phyloP scores from a whole-genome alignment of 1,140 invertebrate genomes.

The Tetramorium simillimum region DNA sequence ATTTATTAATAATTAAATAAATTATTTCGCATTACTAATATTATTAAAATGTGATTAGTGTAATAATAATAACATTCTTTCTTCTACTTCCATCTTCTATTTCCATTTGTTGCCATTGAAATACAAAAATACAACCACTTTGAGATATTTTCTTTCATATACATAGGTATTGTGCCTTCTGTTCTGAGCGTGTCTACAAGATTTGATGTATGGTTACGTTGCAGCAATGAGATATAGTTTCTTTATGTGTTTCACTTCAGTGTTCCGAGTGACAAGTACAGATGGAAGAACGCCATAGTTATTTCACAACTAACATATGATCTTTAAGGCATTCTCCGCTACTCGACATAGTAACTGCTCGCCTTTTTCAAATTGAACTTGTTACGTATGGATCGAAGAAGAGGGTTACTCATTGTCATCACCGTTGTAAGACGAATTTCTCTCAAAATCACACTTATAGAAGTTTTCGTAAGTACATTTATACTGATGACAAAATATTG shows the following conservation, averaged over 20 bases:
- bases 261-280: slow-evolving; percentile 25
- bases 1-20: too few species aligned
- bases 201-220: background rate
- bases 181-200: background rate
- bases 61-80: too few species aligned
- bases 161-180: background rate
- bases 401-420: background rate
- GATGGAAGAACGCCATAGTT: slow-evolving; percentile 52
- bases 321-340: background rate
- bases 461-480: background rate
- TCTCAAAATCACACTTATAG: background rate
- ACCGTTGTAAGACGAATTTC: background rate
- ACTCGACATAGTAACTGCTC: background rate
- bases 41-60: too few species aligned
- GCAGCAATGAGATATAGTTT: background rate
- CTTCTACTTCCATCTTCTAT: too few species aligned
- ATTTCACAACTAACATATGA: slow-evolving; percentile 53
- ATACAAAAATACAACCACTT: too few species aligned
- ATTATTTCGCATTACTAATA: too few species aligned
- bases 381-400: background rate
- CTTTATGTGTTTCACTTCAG: slow-evolving; percentile 30
- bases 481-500: background rate
- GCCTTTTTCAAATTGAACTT: slow-evolving; percentile 15
- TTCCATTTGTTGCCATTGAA: too few species aligned
- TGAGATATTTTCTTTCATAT: too few species aligned